Evolutionary conservation across 2,888 invertebrate genomes (phyloP).

Genomic region (Meteorus cinctellus): DNA sequence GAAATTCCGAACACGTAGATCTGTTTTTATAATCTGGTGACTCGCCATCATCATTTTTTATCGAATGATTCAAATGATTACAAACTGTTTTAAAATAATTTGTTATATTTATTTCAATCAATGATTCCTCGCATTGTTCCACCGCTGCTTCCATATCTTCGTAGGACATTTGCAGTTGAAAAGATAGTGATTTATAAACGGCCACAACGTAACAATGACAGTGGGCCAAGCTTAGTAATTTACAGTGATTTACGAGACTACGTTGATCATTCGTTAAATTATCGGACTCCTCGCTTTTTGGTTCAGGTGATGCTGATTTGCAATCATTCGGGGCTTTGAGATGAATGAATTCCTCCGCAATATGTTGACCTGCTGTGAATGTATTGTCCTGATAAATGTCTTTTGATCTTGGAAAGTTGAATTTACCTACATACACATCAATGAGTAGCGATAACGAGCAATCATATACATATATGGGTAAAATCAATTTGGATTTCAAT

Average conservation of each 20-base stretch:
- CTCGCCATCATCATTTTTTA: conserved; percentile 32
- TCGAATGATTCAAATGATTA: conserved; percentile 75
- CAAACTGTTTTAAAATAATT: conserved; percentile 80
- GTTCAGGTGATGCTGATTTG: conserved; percentile 73
- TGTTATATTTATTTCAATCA: conserved; percentile 81
- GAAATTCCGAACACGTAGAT: conserved; percentile 75
- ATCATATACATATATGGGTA: conserved; percentile 82
- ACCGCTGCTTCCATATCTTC: conserved; percentile 82
- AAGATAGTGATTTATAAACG: conserved; percentile 78
- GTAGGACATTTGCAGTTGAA: conserved; percentile 76
- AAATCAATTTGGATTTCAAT: conserved; percentile 63
- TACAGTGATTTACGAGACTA: conserved; percentile 77
- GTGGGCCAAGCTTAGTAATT: conserved; percentile 76
- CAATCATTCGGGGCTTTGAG: conserved; percentile 70
- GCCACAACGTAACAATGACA: conserved; percentile 79
- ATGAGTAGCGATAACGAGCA: conserved; percentile 78
- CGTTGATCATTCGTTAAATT: conserved; percentile 68
- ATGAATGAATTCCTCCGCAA: conserved; percentile 67
- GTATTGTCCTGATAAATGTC: conserved; percentile 77
- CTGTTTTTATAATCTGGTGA: conserved; percentile 41
- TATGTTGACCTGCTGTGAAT: conserved; percentile 69
- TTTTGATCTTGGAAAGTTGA: conserved; percentile 65
- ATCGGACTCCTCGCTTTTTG: conserved; percentile 74
- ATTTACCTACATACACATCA: conserved; percentile 74
- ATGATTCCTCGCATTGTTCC: conserved; percentile 81